These are phyloP conservation scores for Clupea harengus DNA, from an alignment of 2,113 vertebrate species.

Conservation along the genomic window DNA sequence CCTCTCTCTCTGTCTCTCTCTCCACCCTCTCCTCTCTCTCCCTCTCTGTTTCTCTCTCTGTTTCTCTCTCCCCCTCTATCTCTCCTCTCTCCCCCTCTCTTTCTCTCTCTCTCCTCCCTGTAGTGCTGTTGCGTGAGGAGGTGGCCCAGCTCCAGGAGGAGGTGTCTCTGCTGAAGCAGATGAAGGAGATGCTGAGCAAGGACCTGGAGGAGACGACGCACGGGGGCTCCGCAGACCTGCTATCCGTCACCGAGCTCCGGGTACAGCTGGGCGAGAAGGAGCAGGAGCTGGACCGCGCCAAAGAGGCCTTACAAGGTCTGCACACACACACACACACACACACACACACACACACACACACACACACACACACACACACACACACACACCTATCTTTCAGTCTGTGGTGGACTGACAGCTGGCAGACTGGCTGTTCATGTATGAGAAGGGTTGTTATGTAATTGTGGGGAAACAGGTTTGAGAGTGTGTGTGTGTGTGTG, in stretches of 20 bases:
- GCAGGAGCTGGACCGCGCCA: slow-evolving; percentile 90
- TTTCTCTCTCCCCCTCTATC: background rate
- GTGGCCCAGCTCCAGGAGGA: slow-evolving; percentile 93
- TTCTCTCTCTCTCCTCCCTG: background rate
- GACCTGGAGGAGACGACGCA: slow-evolving; percentile 90
- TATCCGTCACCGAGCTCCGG: slow-evolving; percentile 88
- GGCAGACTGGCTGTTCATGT: background rate
- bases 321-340: slow-evolving; percentile 6
- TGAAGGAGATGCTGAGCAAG: slow-evolving; percentile 94
- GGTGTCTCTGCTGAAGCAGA: slow-evolving; percentile 92
- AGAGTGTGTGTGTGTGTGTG: slow-evolving; percentile 41
- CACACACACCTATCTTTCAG: too few relatives aligned
- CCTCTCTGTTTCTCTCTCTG: background rate
- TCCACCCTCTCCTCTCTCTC: background rate
- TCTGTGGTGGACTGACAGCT: background rate
- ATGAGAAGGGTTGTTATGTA: slow-evolving; percentile 38
- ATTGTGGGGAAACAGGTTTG: slow-evolving; percentile 64
- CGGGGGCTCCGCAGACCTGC: slow-evolving; percentile 79
- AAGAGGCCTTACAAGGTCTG: slow-evolving; percentile 94
- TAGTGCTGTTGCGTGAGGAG: slow-evolving; percentile 90
- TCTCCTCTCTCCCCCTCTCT: background rate
- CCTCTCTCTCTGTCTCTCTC: background rate
- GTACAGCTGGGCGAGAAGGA: slow-evolving; percentile 93
- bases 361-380: too few relatives aligned
- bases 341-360: too few relatives aligned